These are phyloP conservation scores for Caerostris darwini DNA, from an alignment of 1,140 invertebrate species.

Conservation along the genomic window DNA sequence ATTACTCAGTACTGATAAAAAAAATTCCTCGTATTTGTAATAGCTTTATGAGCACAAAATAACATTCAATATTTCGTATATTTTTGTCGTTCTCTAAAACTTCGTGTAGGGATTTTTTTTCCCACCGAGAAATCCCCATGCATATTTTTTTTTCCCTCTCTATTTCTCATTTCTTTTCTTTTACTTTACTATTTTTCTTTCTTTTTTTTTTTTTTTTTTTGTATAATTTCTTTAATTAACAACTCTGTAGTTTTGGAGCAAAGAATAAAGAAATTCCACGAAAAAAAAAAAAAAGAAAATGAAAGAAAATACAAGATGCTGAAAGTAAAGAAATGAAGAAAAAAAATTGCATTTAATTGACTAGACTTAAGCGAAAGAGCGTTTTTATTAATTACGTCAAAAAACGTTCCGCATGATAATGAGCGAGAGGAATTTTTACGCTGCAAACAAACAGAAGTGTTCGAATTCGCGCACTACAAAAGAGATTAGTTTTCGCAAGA, in stretches of 20 bases:
- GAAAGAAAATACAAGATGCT: background rate
- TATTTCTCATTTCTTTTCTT: too few species aligned
- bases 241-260: background rate
- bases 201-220: background rate
- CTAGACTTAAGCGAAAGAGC: conserved; percentile 5
- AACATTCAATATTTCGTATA: conserved; percentile 14
- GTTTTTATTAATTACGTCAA: conserved; percentile 17
- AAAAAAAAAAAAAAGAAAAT: background rate
- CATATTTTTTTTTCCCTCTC: background rate
- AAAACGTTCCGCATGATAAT: conserved; percentile 16
- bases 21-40: background rate
- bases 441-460: background rate
- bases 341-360: conserved; percentile 1
- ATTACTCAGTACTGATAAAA: background rate
- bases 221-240: conserved; percentile 40
- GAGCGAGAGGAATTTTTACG: background rate
- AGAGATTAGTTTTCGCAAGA: background rate
- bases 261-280: background rate
- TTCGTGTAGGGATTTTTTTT: conserved; percentile 10
- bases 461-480: background rate
- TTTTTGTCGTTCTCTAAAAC: background rate
- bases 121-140: background rate
- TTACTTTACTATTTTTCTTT: background rate
- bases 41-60: conserved; percentile 21
- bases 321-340: background rate